Evolutionary conservation across 1,140 invertebrate species (phyloP), one percentile per base, ranked within the genome.

Genomic region (Arion vulgaris): DNA sequence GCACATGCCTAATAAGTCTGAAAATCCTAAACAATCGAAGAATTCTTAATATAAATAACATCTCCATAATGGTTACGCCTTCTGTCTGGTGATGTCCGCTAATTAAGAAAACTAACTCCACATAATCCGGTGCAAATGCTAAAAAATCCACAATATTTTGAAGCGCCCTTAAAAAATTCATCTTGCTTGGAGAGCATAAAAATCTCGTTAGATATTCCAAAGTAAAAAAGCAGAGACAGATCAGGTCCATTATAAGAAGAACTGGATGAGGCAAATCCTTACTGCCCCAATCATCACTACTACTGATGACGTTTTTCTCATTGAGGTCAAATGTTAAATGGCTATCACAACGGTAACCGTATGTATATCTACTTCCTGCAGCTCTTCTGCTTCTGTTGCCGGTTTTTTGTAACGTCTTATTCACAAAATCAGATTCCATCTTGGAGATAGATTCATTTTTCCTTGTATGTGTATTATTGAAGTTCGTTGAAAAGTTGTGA

Each of bases 21-120:
- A 99, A 95, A 91, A 99, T 99, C 92, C 98, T 95, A 90, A 99
- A 95, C 91, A 99, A 98, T 92, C 98, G 95, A 96, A 99, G 99
- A 92, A 99, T 98, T 92, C 98, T 95, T 94, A 99, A 98, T 90
- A 99, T 97, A 41, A 89, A 87, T 57, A 91, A 89, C 81, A 91
- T 89, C 73, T 90, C 89, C 71, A 91, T 87, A 45, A 91, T 87
- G 72, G 86, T 79, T 53, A 87, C 82, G 32, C 86, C 85, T 32
- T 86, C 81, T 15, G 83, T 78, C 45, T 85, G 83, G 26, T 82
- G 76, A 9, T 89, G 89, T 69, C 86, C 83, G n/a, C 88, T 72
- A 15, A 80, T n/a, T 15, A 89, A 81, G 49, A 90, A 83, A 13
- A 90, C 75, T 38, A 89, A 85, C 80, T 89, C 87, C 26, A 90